A percentile compares a stretch with the other conserved stretches of the same genome.
These are phyloP conservation scores for Phaethornis superciliosus DNA, from an alignment of 2,113 vertebrate genomes.

Conservation along the genomic window DNA sequence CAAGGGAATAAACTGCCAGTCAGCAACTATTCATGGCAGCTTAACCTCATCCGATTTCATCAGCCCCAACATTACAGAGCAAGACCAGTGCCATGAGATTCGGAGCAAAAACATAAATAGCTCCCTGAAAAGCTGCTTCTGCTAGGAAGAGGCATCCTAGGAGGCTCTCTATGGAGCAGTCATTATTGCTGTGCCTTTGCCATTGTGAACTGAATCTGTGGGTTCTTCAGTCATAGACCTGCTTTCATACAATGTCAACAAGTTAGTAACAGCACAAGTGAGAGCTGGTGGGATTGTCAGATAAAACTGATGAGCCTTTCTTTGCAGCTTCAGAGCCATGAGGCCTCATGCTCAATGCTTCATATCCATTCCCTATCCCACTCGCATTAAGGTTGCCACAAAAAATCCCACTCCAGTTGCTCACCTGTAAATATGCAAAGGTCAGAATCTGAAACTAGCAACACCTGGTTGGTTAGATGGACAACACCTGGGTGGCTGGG, in stretches of 20 bases:
- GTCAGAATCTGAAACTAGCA: background rate
- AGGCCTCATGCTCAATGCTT: background rate
- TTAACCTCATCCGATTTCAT: constrained; percentile 43
- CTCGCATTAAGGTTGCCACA: background rate
- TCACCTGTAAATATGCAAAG: background rate
- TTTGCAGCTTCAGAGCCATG: background rate
- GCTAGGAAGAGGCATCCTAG: background rate
- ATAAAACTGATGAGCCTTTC: background rate
- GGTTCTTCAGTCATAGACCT: background rate
- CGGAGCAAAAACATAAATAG: background rate
- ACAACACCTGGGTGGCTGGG: background rate
- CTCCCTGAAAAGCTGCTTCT: background rate
- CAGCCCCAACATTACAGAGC: background rate
- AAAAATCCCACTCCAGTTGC: background rate
- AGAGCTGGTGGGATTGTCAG: background rate
- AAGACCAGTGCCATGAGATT: constrained; percentile 27
- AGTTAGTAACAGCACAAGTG: background rate
- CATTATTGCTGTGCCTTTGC: background rate
- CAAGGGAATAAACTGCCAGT: constrained; percentile 33
- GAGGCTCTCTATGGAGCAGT: background rate
- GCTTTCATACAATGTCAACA: background rate
- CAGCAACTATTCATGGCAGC: constrained; percentile 38
- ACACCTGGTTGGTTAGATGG: background rate
- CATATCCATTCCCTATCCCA: background rate
- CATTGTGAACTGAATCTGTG: background rate